Evolutionary conservation across 2,797 vertebrate genomes (phyloP), one percentile per base, ranked within the genome.

Genomic region (Spea hammondii): DNA sequence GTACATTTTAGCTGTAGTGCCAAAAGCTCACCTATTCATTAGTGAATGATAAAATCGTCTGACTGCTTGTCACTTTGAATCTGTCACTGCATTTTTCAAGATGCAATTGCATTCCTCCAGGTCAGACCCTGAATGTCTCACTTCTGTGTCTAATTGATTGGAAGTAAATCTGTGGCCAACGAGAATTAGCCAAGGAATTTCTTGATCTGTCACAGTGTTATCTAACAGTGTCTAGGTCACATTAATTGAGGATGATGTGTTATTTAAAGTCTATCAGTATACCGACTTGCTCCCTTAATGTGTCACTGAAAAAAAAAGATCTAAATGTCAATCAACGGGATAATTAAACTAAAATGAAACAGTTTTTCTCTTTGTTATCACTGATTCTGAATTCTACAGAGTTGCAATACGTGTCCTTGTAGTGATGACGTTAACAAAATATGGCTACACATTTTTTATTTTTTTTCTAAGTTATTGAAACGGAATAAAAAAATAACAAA

Each of bases 41-140:
- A 85, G 77, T 82, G 84, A 87, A 82, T 88, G 89, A 89, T 86
- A 83, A 80, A n/a, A 85, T 84, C 88, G 86, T 79, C 84, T 88
- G 84, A 88, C 86, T 88, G 83, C 72, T 84, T 87, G 87, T 89
- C 88, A 88, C 86, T 90, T 90, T 89, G 76, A 83, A 88, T 88
- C 47, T 54, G 9, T 76, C 72, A 65, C 5, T 54, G 44, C 51
- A 54, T 72, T 83, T 68, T 47, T 83, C 4, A 4, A 1, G n/a
- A 45, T 55, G 5, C 13, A 70, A 0, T 64, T 50, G 6, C 71
- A 55, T 72, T 69, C 12, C 12, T 49, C 46, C 47, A 57, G 12
- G 55, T 57, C 55, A 57, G 55, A 57, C 12, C 2, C 55, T 57
- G 10, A 45, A 14, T 13, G 4, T 70, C 77, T n/a, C 47, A 32